Base-by-base conservation (phyloP, 2,113 vertebrate genomes). In the Catharus bicknelli region DNA sequence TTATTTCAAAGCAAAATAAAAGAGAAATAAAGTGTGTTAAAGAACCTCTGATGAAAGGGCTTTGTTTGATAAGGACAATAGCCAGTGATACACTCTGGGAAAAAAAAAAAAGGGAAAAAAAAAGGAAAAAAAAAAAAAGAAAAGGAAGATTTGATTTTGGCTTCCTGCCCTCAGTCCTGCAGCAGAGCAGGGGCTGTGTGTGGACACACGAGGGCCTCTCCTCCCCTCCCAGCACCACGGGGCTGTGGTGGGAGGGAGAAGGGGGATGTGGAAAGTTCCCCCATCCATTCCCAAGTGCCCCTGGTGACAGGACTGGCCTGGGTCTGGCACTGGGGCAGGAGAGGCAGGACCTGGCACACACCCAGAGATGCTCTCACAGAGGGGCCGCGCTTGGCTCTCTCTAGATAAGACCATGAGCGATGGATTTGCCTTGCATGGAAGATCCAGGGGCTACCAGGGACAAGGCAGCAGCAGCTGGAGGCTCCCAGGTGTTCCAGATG, bases 1-100 rank as follows among this genome's bases (percentile, higher is more conserved):
- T 99, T 99, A 99, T 99, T 99, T 99, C 99, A 99, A 99, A 99
- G 99, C 97, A 98, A 99, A 99, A 99, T 99, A 99, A 99, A 99
- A 98, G 98, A 98, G 98, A 98, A 97, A 98, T 98, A 98, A 98
- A 99, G 98, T 99, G 98, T 98, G 98, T 99, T 99, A 99, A 98
- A 99, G 98, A 98, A 98, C 96, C 98, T 98, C 97, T 98, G 98
- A 99, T 99, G 99, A 99, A 99, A 99, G 98, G 98, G 96, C 98
- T 99, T 99, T 99, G 99, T 99, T 99, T 99, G 99, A 99, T 98
- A 90, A 96, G 97, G 98, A 98, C 98, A 98, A 98, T 98, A 98
- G 97, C 96, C 97, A 98, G 96, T 97, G 98, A 98, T 98, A 98
- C 97, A 98, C 97, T 98, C 96, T 72, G 97, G 97, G 95, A 96